Evolutionary conservation across 1,140 invertebrate species (phyloP).

Genomic region (Macrostomum lignano): DNA sequence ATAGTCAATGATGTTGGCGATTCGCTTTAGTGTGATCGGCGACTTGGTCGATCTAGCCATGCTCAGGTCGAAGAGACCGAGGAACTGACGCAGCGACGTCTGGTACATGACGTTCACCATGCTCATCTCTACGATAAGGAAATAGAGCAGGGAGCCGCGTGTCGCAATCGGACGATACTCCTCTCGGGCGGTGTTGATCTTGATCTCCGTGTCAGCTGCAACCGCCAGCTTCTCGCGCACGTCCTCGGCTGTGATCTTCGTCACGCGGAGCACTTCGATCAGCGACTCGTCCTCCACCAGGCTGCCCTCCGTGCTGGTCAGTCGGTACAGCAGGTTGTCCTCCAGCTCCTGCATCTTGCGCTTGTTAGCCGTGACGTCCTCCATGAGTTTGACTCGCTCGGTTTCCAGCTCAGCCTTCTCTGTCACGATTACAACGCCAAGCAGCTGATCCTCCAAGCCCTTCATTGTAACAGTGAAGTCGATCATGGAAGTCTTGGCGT

Average conservation of each 20-base stretch:
- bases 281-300: conserved; percentile 78
- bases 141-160: conserved; percentile 68
- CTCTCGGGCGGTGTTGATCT: conserved; percentile 69
- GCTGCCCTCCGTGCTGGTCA: conserved; percentile 68
- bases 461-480: conserved; percentile 90
- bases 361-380: conserved; percentile 79
- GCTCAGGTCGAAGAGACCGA: conserved; percentile 67
- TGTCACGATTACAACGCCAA: conserved; percentile 66
- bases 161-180: conserved; percentile 75
- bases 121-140: conserved; percentile 83
- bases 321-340: conserved; percentile 53
- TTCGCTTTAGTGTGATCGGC: conserved; percentile 31
- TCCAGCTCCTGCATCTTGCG: conserved; percentile 76
- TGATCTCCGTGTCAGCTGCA: conserved; percentile 63
- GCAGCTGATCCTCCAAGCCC: conserved; percentile 75
- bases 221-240: conserved; percentile 70
- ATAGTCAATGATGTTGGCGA: conserved; percentile 57
- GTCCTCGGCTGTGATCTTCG: conserved; percentile 69
- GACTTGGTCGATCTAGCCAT: conserved; percentile 41
- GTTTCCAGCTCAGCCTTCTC: conserved; percentile 76
- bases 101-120: conserved; percentile 88
- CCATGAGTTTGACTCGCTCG: conserved; percentile 60
- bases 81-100: conserved; percentile 74
- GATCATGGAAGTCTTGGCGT: conserved; percentile 77
- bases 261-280: conserved; percentile 61